These are phyloP conservation scores for Panthera tigris DNA, from an alignment of 2,113 vertebrate species.

Conservation along the genomic window DNA sequence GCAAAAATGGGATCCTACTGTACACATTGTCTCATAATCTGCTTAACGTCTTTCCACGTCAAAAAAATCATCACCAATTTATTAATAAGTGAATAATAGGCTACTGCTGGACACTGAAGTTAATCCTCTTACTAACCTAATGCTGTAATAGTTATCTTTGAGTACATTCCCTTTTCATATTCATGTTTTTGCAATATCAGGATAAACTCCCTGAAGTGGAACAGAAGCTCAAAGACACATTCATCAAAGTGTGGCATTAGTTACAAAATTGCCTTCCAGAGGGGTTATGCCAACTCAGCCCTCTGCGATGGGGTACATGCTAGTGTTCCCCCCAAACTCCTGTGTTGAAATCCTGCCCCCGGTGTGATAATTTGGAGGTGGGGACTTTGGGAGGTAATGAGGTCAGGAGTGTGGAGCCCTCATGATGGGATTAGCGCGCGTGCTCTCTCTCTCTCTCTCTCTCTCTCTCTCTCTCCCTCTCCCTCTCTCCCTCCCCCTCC, in stretches of 20 bases:
- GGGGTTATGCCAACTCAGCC: not conserved
- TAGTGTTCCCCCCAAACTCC: not conserved
- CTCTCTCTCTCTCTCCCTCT: not conserved
- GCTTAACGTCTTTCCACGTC: not conserved
- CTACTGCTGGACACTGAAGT: not conserved
- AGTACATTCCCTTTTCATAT: not conserved
- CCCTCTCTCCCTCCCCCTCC: not conserved
- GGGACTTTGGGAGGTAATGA: not conserved
- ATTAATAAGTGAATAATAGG: not conserved
- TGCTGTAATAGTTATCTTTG: not conserved
- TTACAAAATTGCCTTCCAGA: not conserved
- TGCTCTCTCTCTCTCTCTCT: not conserved
- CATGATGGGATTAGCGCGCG: not conserved
- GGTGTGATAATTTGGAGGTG: not conserved
- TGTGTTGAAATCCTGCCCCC: not conserved
- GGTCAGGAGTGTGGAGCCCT: not conserved
- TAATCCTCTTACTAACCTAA: not conserved
- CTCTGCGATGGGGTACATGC: not conserved
- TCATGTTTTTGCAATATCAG: not conserved
- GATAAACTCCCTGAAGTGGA: not conserved
- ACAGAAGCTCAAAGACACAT: not conserved
- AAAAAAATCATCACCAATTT: constrained; percentile 11
- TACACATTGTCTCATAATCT: not conserved
- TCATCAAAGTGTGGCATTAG: not conserved
- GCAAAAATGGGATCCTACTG: not conserved